Evolutionary conservation across 2,113 vertebrate genomes (phyloP).

Genomic region (Ptyas mucosa): DNA sequence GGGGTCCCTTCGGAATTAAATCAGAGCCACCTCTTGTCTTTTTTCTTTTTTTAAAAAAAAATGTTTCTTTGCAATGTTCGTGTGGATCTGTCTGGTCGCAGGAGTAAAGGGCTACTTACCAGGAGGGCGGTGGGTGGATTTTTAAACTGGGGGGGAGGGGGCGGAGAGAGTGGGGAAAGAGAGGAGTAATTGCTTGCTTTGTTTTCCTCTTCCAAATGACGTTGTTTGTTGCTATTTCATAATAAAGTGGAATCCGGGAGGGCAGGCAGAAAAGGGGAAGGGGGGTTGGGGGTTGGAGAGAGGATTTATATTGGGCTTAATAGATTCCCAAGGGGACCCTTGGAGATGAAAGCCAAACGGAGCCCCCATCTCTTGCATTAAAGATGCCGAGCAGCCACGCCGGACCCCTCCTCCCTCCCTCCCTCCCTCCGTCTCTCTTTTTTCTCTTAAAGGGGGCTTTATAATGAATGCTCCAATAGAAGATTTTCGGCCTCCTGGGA

Average conservation of each 20-base stretch:
- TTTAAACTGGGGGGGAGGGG: too few relatives aligned
- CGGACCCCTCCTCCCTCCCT: neutral
- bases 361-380: conserved; percentile 64
- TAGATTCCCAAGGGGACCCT: conserved; percentile 63
- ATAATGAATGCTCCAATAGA: conserved; percentile 68
- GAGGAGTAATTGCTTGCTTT: too few relatives aligned
- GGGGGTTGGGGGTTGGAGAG: conserved; percentile 47
- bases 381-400: conserved; percentile 52
- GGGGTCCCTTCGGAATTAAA: too few relatives aligned
- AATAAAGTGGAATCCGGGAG: neutral
- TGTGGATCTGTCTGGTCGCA: neutral
- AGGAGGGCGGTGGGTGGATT: neutral
- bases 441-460: conserved; percentile 56
- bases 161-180: too few relatives aligned
- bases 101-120: neutral
- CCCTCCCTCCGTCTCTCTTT: neutral
- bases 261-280: conserved; percentile 12
- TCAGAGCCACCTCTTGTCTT: fast-evolving
- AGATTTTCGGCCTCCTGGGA: conserved; percentile 64
- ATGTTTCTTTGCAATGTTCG: neutral
- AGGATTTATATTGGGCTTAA: conserved; percentile 62
- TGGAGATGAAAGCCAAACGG: conserved; percentile 70
- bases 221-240: conserved; percentile 47
- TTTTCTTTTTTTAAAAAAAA: neutral
- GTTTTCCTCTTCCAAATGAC: neutral